Conservation (phyloP, 2,113 vertebrate genomes). For the Actenoides hombroni region DNA sequence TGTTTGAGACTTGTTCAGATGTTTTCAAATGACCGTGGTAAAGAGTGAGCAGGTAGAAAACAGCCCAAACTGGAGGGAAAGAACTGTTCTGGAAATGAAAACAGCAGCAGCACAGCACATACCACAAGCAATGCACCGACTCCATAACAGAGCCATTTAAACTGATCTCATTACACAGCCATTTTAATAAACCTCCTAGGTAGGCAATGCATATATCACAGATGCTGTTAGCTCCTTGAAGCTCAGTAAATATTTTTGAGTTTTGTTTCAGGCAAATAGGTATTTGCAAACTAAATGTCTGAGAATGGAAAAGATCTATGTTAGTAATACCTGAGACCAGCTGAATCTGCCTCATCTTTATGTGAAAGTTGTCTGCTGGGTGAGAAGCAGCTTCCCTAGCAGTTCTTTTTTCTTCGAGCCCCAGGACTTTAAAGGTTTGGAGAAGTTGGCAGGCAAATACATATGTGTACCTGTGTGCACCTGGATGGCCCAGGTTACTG, state of each 20-base stretch:
- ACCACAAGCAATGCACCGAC: background rate
- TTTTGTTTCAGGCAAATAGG: background rate
- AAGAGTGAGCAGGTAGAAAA: background rate
- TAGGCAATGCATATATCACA: background rate
- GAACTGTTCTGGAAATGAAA: background rate
- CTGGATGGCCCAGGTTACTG: background rate
- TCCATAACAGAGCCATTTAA: background rate
- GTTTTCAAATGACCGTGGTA: background rate
- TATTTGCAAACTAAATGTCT: background rate
- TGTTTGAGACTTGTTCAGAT: background rate
- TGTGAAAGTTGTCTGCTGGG: background rate
- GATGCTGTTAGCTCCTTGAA: background rate
- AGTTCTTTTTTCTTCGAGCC: background rate
- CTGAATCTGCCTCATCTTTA: background rate
- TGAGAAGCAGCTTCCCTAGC: background rate
- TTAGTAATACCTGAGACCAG: background rate
- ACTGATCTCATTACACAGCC: background rate
- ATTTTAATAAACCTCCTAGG: background rate
- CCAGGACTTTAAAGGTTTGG: background rate
- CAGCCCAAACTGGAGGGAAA: background rate
- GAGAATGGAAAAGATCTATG: background rate
- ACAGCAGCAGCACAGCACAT: background rate
- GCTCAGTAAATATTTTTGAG: background rate
- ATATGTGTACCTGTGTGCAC: fast-evolving
- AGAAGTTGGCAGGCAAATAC: background rate